Percentiles rank a stretch among this genome's conserved stretches.
These are phyloP conservation scores for Drosophila jambulina DNA, from an alignment of 1,140 invertebrate species.

Conservation along the genomic window DNA sequence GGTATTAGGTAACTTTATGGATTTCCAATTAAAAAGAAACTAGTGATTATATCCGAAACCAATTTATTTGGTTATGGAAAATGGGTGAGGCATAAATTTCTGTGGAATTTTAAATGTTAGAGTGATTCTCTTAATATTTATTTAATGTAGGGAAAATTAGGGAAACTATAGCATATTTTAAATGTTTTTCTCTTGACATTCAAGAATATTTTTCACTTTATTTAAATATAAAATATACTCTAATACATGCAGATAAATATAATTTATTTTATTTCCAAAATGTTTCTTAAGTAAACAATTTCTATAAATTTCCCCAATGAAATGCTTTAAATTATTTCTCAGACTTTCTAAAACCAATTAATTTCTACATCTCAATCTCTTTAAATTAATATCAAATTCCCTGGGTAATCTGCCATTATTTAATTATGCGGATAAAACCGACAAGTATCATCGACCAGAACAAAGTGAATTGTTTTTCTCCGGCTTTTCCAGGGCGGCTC, in stretches of 20 bases:
- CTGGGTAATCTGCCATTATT: constrained; percentile 11
- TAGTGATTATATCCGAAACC: not conserved
- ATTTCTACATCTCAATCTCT: constrained; percentile 3
- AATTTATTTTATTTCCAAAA: not conserved
- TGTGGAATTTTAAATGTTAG: no score
- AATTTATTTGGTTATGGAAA: constrained; percentile 9
- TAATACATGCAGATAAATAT: not conserved
- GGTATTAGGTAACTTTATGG: constrained; percentile 2
- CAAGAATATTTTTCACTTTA: not conserved
- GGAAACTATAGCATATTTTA: no score
- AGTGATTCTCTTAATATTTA: not conserved
- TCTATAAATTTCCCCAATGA: no score
- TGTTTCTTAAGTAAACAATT: not conserved
- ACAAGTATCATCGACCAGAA: constrained; percentile 25
- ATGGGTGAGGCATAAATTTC: not conserved
- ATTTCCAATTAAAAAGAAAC: not conserved
- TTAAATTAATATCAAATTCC: constrained; percentile 17
- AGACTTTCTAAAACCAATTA: constrained; percentile 2
- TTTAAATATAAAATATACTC: not conserved
- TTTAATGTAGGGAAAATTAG: not conserved
- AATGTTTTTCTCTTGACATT: no score
- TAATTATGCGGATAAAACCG: constrained; percentile 27
- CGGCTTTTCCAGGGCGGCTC: constrained; percentile 20
- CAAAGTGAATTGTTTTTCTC: constrained; percentile 40
- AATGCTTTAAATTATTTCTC: no score